These are phyloP conservation scores for Dryococelus australis DNA, from an alignment of 2,888 invertebrate species.

Conservation along the genomic window DNA sequence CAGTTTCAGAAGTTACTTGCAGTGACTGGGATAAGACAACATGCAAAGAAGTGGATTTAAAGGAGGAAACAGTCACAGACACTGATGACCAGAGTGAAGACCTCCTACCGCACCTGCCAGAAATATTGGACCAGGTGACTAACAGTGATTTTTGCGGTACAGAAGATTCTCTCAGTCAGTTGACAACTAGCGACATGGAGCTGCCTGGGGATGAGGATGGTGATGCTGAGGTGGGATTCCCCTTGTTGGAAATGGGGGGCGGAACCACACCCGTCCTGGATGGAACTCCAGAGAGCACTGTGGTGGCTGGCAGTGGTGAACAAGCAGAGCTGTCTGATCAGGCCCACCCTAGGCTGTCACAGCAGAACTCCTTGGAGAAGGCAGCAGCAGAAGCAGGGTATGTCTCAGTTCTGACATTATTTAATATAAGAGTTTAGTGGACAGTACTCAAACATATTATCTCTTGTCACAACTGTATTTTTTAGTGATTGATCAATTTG, in stretches of 20 bases:
- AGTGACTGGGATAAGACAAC: no score
- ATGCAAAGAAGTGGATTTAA: background rate
- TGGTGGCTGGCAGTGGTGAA: slow-evolving; percentile 27
- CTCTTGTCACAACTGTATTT: no score
- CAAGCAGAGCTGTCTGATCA: background rate
- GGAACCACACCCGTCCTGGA: slow-evolving; percentile 33
- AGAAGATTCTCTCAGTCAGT: background rate
- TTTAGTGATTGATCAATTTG: no score
- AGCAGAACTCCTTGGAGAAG: slow-evolving; percentile 52
- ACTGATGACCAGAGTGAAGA: background rate
- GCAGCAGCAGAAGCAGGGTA: slow-evolving; percentile 39
- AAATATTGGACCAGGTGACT: background rate
- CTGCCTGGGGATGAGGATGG: background rate
- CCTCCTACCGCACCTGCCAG: background rate
- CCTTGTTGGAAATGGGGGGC: background rate
- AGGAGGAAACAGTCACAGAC: background rate
- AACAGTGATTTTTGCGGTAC: background rate
- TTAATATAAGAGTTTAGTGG: no score
- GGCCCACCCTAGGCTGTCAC: slow-evolving; percentile 48
- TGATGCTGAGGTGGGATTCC: background rate
- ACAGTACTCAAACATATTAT: no score
- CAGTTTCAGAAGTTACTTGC: background rate
- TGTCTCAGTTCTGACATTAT: background rate
- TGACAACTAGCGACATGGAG: background rate
- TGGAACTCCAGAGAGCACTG: slow-evolving; percentile 38